These are phyloP conservation scores for Cavia aperea DNA, from an alignment of 2,113 vertebrate species.

Conservation along the genomic window DNA sequence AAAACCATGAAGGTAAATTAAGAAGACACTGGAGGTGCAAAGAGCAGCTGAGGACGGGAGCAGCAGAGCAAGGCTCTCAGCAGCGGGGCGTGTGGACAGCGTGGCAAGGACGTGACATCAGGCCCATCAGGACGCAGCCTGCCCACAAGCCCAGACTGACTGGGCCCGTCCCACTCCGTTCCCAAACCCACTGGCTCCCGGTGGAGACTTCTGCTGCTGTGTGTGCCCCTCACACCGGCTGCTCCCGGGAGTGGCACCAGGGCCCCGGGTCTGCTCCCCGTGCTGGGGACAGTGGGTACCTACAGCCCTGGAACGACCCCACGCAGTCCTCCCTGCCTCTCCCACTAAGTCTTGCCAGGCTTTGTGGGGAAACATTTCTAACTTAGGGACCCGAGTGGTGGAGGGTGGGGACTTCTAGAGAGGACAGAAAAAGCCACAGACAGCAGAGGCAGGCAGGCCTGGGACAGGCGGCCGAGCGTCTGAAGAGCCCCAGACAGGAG, in stretches of 20 bases:
- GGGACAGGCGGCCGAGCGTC: background rate
- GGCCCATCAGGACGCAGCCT: background rate
- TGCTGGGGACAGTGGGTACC: background rate
- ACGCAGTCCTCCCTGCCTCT: background rate
- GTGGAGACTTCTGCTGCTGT: rapidly evolving
- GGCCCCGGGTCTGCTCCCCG: rapidly evolving
- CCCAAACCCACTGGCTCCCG: background rate
- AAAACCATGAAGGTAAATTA: background rate
- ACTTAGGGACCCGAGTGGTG: background rate
- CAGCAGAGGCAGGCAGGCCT: background rate
- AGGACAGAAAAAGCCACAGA: background rate
- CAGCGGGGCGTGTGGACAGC: background rate
- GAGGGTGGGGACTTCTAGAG: background rate
- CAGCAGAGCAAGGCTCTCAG: rapidly evolving
- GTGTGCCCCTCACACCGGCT: rapidly evolving
- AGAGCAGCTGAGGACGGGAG: rapidly evolving
- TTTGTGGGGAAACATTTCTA: background rate
- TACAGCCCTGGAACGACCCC: background rate
- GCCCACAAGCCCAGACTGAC: background rate
- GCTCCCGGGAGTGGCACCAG: rapidly evolving
- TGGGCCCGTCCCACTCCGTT: background rate
- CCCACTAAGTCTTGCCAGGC: background rate
- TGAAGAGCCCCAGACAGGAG: background rate
- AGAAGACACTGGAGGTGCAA: background rate
- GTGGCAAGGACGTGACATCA: background rate